Conservation (phyloP, 2,113 vertebrate species). For the Oncorhynchus keta region DNA sequence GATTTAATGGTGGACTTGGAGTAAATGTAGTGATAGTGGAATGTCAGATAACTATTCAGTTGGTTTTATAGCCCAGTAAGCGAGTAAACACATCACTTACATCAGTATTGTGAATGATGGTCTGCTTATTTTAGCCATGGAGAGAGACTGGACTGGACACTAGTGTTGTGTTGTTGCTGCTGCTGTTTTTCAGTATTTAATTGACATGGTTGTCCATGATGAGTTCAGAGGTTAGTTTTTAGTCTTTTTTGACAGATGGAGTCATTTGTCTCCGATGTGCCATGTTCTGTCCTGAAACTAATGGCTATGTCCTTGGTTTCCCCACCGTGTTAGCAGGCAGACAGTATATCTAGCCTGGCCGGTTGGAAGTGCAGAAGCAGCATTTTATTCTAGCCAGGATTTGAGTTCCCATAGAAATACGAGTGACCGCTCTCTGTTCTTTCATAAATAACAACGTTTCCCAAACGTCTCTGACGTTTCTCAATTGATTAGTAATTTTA, state of each 20-base stretch:
- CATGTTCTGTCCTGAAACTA: conserved; percentile 73
- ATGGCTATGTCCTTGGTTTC: conserved; percentile 77
- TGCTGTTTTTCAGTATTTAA: conserved; percentile 76
- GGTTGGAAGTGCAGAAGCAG: conserved; percentile 73
- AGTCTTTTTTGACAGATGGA: conserved; percentile 77
- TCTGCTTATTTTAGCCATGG: neutral
- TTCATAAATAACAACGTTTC: conserved; percentile 71
- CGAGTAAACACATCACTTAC: neutral
- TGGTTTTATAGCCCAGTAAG: neutral
- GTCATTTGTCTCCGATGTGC: conserved; percentile 76
- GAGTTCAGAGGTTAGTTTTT: conserved; percentile 77
- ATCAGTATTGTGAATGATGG: no score
- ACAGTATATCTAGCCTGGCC: conserved; percentile 66
- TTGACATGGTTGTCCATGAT: conserved; percentile 74
- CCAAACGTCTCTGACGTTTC: conserved; percentile 43
- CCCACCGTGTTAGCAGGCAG: conserved; percentile 50
- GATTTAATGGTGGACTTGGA: neutral
- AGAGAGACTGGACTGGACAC: neutral
- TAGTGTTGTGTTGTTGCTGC: conserved; percentile 57
- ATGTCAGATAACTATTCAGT: conserved; percentile 34
- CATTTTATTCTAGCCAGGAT: conserved; percentile 64
- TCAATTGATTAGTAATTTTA: no score
- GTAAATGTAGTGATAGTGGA: conserved; percentile 14
- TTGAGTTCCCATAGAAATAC: conserved; percentile 74
- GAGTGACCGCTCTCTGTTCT: conserved; percentile 63